phyloP scores from a whole-genome alignment of 2,888 invertebrate genomes.

The Pilophorus perplexus region DNA sequence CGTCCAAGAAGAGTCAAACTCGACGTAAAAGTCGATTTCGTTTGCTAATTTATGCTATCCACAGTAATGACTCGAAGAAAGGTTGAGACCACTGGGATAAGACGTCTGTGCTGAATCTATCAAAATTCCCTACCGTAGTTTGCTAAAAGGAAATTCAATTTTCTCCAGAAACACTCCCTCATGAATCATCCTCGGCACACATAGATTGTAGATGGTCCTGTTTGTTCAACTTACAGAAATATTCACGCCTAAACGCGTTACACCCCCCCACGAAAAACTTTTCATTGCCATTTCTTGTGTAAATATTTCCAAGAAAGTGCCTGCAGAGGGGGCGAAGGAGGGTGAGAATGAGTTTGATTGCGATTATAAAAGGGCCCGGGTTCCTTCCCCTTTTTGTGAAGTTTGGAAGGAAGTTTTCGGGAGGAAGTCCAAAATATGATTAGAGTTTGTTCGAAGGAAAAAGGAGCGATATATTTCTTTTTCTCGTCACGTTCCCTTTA shows the following conservation, averaged over 20 bases:
- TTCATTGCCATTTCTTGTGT: not conserved
- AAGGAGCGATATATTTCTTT: conserved; percentile 36
- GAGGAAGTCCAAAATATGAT: conserved; percentile 35
- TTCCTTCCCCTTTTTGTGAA: not conserved
- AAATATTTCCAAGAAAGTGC: conserved; percentile 1
- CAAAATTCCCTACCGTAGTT: too few relatives aligned
- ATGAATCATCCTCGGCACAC: too few relatives aligned
- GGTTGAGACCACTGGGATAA: too few relatives aligned
- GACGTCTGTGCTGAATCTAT: too few relatives aligned
- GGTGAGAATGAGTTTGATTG: conserved; percentile 32
- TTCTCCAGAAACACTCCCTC: too few relatives aligned
- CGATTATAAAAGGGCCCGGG: conserved; percentile 32
- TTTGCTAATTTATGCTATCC: too few relatives aligned
- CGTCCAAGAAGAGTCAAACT: too few relatives aligned
- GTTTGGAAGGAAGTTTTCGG: conserved; percentile 33
- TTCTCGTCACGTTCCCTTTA: conserved; percentile 39
- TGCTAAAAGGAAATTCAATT: too few relatives aligned
- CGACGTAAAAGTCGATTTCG: too few relatives aligned
- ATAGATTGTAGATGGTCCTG: too few relatives aligned
- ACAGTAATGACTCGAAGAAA: too few relatives aligned
- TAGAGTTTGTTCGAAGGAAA: conserved; percentile 29
- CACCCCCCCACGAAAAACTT: not conserved
- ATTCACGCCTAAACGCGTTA: not conserved
- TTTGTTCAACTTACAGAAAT: too few relatives aligned
- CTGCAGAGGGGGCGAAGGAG: not conserved